Base-by-base conservation (phyloP, 2,113 vertebrate genomes). In the Gavia stellata region DNA sequence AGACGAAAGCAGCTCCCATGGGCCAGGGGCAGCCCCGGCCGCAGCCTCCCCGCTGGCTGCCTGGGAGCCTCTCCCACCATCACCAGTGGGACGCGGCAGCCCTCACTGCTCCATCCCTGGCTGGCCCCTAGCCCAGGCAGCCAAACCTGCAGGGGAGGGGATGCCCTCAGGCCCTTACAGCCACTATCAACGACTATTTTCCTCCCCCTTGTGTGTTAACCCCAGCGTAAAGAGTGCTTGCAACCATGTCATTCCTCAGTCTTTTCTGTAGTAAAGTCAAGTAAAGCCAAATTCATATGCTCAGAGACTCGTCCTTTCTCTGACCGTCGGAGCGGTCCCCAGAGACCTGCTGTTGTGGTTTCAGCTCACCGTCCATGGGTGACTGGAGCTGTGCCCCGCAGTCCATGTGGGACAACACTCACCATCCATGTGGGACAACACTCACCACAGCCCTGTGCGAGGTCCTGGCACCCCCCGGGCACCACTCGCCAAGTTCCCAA, bases 301-400 rank as follows among this genome's bases (percentile, higher is more conserved):
- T 52, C 49, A 33, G 62, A 52, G 44, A 36, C 10, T 12, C 17
- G 23, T 29, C 0, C 2, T 24, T 52, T 52, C 56, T 38, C 56
- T 45, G 56, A n/a, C 13, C 13, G 15, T 3, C 25, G 1, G 0
- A 58, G 31, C 5, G 4, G 31, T 11, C 6, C 8, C 18, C 10
- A 9, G 31, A 19, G 58, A 38, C 28, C 33, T 44, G 14, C 33
- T 55, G 23, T 18, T 31, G 15, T 14, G 4, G 6, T 42, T 77
- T 47, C 50, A 61, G 44, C 19, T 70, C 56, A 29, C 10, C 1
- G 3, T 49, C 38, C 34, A 4, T 7, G 7, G 53, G 12, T 68
- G 79, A 28, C 17, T 5, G 29, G 53, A 38, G 36, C 21, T 45
- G 28, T 28, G 36, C 47, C 25, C 10, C 0, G 13, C 34, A 53